phyloP scores from a whole-genome alignment of 2,888 invertebrate species.

The Caenorhabditis wallacei region DNA sequence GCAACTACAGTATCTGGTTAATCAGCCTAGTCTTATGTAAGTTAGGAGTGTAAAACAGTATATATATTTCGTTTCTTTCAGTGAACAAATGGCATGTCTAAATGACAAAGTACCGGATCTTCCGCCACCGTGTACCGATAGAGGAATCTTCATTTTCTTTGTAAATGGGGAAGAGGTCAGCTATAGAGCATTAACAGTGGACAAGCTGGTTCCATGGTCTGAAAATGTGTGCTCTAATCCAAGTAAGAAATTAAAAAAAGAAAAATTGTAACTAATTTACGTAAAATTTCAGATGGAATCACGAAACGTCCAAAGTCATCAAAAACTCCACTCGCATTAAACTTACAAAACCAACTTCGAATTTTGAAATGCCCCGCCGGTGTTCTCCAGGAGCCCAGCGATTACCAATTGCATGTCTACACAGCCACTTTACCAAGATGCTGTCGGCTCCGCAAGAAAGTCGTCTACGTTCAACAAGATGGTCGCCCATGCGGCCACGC shows the following conservation, averaged over 20 bases:
- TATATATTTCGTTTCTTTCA: slow-evolving; percentile 35
- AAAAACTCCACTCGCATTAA: slow-evolving; percentile 56
- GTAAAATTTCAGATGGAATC: slow-evolving; percentile 16
- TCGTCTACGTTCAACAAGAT: slow-evolving; percentile 66
- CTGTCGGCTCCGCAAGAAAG: slow-evolving; percentile 69
- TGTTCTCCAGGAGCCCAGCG: slow-evolving; percentile 1
- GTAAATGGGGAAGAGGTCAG: slow-evolving; percentile 60
- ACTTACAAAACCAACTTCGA: slow-evolving; percentile 54
- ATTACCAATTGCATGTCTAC: slow-evolving; percentile 68
- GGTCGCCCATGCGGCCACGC: slow-evolving; percentile 65
- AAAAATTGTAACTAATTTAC: no score
- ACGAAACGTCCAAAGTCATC: slow-evolving; percentile 62
- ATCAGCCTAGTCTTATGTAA: slow-evolving; percentile 66
- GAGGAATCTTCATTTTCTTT: slow-evolving; percentile 57
- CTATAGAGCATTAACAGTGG: slow-evolving; percentile 67
- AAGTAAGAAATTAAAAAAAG: background rate
- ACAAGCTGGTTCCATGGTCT: slow-evolving; percentile 73
- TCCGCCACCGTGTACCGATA: slow-evolving; percentile 61
- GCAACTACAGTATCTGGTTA: slow-evolving; percentile 69
- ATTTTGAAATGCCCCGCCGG: slow-evolving; percentile 22
- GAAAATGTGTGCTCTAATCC: slow-evolving; percentile 28
- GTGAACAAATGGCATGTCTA: slow-evolving; percentile 58
- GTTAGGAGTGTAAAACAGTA: slow-evolving; percentile 23
- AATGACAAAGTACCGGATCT: slow-evolving; percentile 71
- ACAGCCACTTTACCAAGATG: slow-evolving; percentile 69